Evolutionary conservation across 2,797 vertebrate genomes (phyloP).

Genomic region (Neopelma chrysocephalum): DNA sequence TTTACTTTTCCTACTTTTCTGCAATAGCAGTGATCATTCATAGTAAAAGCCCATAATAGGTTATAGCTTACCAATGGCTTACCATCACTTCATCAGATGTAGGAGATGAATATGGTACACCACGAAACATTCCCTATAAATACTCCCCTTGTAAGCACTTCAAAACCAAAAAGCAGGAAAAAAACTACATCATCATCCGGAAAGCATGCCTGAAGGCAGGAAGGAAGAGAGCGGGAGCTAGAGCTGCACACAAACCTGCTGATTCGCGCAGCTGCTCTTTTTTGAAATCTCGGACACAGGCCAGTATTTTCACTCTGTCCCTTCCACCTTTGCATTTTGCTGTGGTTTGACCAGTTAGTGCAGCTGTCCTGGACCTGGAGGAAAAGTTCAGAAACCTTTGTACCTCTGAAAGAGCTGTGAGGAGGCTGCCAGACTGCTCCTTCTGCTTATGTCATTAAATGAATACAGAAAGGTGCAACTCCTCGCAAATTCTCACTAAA

Average conservation of each 20-base stretch:
- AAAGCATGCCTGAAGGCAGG: constrained; percentile 4
- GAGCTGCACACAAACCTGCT: background rate
- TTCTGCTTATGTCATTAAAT: background rate
- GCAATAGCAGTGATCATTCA: background rate
- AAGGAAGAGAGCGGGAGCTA: background rate
- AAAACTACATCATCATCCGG: background rate
- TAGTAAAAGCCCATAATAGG: background rate
- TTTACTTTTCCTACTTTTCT: background rate
- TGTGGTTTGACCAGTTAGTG: background rate
- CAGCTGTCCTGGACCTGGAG: background rate
- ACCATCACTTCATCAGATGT: background rate
- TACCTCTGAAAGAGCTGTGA: background rate
- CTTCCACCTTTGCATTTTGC: background rate
- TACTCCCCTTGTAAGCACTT: background rate
- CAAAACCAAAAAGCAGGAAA: background rate
- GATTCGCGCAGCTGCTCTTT: background rate
- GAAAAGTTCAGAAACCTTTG: background rate
- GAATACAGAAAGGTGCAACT: background rate
- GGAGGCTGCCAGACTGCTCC: background rate
- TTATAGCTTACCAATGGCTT: background rate
- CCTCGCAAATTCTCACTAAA: background rate
- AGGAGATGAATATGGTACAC: background rate
- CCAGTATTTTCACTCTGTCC: background rate
- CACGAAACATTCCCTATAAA: background rate
- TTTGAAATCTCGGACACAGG: background rate